Base-by-base conservation (phyloP, 2,888 invertebrate species). In the Patella pellucida region DNA sequence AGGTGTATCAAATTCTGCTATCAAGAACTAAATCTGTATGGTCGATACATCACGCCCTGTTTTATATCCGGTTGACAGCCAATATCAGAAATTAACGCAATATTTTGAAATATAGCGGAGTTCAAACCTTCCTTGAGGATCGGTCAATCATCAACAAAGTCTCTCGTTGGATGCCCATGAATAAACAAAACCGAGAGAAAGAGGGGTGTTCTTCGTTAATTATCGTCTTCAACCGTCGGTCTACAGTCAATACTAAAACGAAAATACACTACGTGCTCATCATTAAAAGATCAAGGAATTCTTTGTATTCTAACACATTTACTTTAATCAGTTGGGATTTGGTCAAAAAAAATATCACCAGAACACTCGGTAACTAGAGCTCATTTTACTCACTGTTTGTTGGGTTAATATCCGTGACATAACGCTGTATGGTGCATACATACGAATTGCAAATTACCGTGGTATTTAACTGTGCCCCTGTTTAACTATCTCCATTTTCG, bases 231-330 rank as follows among this genome's bases (percentile, higher is more conserved):
- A 41, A 41, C 41, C 41, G 9, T 41, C 41, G 7, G 41, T 41
- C 19, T 62, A 62, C 23, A 23, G 62, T 62, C 62, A 62, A 62
- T 62, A 19, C 11, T 19, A 23, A 3, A 62, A 62, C 23, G 23
- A 23, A 62, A 62, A 11, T 19, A 62, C n/a, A 0, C 19, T 23
- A 62, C 62, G 62, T 62, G 62, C 62, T 62, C 11, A 11, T 62
- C 19, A 62, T 62, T 62, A 23, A 62, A 62, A 62, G 62, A 62
- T 62, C 62, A 62, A 19, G 11, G 62, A 62, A 62, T 23, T 62
- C 62, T 62, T 23, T 62, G 19, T 19, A 62, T 62, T 62, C 9
- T 62, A 62, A 62, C 62, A 62, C 62, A 19, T 23, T 12, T 23
- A 23, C 62, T 12, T 23, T 62, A 62, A 62, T 62, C 62, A 62